Evolutionary conservation across 1,140 invertebrate species (phyloP), one percentile per base, ranked within the genome.

Genomic region (Microplitis demolitor): DNA sequence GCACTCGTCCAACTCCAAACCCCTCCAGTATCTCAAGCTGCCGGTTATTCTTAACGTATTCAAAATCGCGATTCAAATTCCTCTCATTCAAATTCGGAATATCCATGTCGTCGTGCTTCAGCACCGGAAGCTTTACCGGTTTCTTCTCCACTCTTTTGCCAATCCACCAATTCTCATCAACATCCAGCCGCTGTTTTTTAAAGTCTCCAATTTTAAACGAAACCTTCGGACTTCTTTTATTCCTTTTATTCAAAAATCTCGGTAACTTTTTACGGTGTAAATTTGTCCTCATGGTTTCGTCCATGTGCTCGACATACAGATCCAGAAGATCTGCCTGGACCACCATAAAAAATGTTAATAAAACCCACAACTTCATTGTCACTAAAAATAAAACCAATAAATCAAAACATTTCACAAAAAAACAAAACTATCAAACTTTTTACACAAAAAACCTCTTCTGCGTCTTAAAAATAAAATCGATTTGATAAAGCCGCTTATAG

Each of bases 271-370:
- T 74, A 60, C 69, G 73, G 13, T 62, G 73, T 11, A 71, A 76
- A 64, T 85, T 80, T 4, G 82, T 83, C 4, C 76, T 75, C 84
- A 86, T 87, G 0, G 80, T 82, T 45, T 87, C 84, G 74, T 87
- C 85, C 85, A 87, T 87, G 77, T 87, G 84, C 54, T 87, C 82
- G 1, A 87, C 86, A 58, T 87, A 87, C 0, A 87, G 81, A 56
- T 87, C 85, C 68, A 87, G 31, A 3, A 88, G 76, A 67, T 87
- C 85, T 3, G 78, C 80, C 13, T 72, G 54, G 16, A 67, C 71
- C 37, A 75, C 71, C 24, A 81, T 2, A 66, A 79, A 83, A 56
- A 80, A 74, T 11, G 78, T 16, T 62, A 76, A 14, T 5, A 78
- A 56, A 8, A 79, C 72, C 68, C 79, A 70, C 14, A 79, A 67